Base-by-base conservation (phyloP, 1,140 invertebrate genomes). In the Pogonomyrmex barbatus region DNA sequence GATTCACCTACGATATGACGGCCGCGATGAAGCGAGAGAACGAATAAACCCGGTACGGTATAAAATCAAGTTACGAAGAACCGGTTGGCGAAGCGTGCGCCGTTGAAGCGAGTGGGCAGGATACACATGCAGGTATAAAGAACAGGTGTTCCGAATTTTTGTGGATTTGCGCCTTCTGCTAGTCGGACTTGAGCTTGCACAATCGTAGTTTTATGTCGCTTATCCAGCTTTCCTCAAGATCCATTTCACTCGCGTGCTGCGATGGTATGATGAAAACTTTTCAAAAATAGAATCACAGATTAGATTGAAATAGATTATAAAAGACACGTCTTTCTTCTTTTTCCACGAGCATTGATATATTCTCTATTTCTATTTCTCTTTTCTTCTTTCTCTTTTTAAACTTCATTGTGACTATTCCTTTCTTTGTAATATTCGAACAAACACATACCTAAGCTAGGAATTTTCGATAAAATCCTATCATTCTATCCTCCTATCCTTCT, bases 21-120 rank as follows among this genome's bases (percentile, higher is more conserved):
- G 3, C 77, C 71, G 42, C 70, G 24, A 9, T 33, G 42, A 30
- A 68, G 14, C 17, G 42, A 45, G 85, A 89, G 42, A 73, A 42
- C 30, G 79, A 58, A 89, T 87, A 87, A 90, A 81, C 56, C 67
- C 47, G n/a, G 45, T 36, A 6, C 24, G 9, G 30, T 71, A 76
- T 90, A 90, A 90, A 90, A 88, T 90, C 88, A 58, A 89, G 87
- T 89, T 60, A 89, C 88, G 85, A 85, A 86, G 78, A 90, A 90
- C 89, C 89, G 89, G 89, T 90, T 90, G 17, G 67, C 45, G 58
- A 68, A 67, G 70, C 76, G 81, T 87, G 68, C 62, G 56, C 39
- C 33, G 39, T 30, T 63, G 50, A n/a, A 62, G 52, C 54, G 45
- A 73, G 42, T n/a, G 24, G 65, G 60, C 65, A 56, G 47, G 42